Evolutionary conservation across 1,140 invertebrate genomes (phyloP).

Genomic region (Hetaerina americana): DNA sequence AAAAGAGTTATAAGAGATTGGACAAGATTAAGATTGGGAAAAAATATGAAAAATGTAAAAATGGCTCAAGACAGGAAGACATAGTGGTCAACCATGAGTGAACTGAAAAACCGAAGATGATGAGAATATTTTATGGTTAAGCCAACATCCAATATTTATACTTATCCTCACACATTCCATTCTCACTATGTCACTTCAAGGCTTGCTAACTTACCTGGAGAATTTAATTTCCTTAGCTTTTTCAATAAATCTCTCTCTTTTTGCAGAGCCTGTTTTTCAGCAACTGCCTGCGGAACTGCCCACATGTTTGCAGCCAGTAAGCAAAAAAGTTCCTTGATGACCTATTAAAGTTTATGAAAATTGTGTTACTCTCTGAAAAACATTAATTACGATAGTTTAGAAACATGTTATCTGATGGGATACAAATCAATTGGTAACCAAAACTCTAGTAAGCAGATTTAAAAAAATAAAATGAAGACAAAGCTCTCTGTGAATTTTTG

Average conservation of each 20-base stretch:
- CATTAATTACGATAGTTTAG: too few species aligned
- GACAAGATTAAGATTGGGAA: too few species aligned
- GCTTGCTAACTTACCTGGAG: slow-evolving; percentile 14
- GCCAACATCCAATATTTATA: too few species aligned
- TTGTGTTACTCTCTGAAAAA: too few species aligned
- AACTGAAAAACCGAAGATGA: too few species aligned
- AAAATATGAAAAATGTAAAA: too few species aligned
- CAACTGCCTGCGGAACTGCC: slow-evolving; percentile 32
- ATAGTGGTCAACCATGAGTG: too few species aligned
- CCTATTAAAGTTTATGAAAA: slow-evolving; percentile 27
- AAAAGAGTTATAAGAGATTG: too few species aligned
- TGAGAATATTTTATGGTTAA: too few species aligned
- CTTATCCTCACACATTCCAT: too few species aligned
- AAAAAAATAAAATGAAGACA: neutral
- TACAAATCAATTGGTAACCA: slow-evolving; percentile 22
- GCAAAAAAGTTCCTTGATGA: slow-evolving; percentile 38
- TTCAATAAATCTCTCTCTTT: slow-evolving; percentile 28
- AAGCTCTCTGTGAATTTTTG: too few species aligned
- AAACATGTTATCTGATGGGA: slow-evolving; percentile 39
- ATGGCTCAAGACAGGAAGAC: too few species aligned
- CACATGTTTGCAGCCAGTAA: slow-evolving; percentile 43
- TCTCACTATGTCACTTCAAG: neutral
- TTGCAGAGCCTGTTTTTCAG: slow-evolving; percentile 26
- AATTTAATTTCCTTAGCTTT: slow-evolving; percentile 23
- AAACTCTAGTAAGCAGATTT: slow-evolving; percentile 14